Evolutionary conservation across 2,797 vertebrate genomes (phyloP), one percentile per base, ranked within the genome.

Genomic region (Propithecus deckenii): DNA sequence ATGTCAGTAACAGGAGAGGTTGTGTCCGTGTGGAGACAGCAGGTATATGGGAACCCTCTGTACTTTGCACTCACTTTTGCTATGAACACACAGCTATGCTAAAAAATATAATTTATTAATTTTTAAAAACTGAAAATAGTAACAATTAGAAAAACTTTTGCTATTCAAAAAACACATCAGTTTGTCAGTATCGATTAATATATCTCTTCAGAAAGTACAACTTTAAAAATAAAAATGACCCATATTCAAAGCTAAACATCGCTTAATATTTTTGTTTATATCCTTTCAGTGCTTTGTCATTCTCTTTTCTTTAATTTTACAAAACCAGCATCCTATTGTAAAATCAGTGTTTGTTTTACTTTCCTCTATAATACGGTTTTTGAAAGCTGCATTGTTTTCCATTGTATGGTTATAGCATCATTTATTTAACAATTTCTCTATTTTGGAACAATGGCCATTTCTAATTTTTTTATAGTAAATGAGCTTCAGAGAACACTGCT

Each of bases 181-280:
- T 67, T 67, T 72, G 10, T 94, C 38, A 35, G 12, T 83, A 32
- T 67, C 23, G 20, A 35, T 28, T 59, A 41, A 61, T 79, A 76
- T 2, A 5, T 78, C 48, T 74, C 43, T 80, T 91, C 67, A 72
- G 25, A 83, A n/a, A 72, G 2, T 65, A 38, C 25, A 65, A 78
- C 9, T 88, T 83, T 89, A 79, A 96, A 85, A 88, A 80, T 75
- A 79, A 84, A 94, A 87, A 18, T 5, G 84, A 28, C 46, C 38
- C 35, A 63, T 38, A 57, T 5, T 20, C 15, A 35, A 85, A 94
- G 18, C 18, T 78, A 95, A 86, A 61, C 23, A 92, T 48, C 43
- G 41, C 28, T 74, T 35, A 87, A 59, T 46, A 22, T 76, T 93
- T 79, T 72, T 74, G 17, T 80, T 81, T 89, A 11, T 43, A 63